These are phyloP conservation scores for Leistus spinibarbis DNA, from an alignment of 2,888 invertebrate species.

Conservation along the genomic window DNA sequence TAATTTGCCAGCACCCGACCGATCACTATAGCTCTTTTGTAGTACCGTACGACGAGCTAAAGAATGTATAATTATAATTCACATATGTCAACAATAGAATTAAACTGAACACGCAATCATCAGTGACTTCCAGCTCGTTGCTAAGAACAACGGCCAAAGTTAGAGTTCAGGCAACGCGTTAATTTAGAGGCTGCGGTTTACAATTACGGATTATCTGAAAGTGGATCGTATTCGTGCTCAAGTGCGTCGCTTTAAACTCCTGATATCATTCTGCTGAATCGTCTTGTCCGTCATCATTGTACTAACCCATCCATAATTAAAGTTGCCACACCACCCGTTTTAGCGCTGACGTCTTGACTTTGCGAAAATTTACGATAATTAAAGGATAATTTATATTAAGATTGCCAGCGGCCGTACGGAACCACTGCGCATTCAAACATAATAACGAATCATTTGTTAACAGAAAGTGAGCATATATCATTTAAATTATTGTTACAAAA, in stretches of 20 bases:
- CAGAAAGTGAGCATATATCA: too few species aligned
- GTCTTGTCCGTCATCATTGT: slow-evolving; percentile 24
- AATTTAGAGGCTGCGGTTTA: slow-evolving; percentile 36
- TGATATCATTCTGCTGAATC: slow-evolving; percentile 35
- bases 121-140: neutral
- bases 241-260: slow-evolving; percentile 23
- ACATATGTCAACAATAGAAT: neutral
- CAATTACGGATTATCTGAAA: slow-evolving; percentile 39
- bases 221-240: slow-evolving; percentile 38
- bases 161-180: slow-evolving; percentile 24
- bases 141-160: slow-evolving; percentile 10
- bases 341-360: slow-evolving; percentile 27
- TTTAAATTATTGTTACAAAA: too few species aligned
- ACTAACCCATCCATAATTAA: slow-evolving; percentile 32
- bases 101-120: neutral
- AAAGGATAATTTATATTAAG: neutral
- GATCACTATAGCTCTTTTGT: too few species aligned
- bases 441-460: neutral
- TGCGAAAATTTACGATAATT: slow-evolving; percentile 20
- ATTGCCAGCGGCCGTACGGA: neutral
- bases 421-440: neutral
- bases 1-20: too few species aligned
- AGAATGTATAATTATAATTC: too few species aligned
- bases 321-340: slow-evolving; percentile 17
- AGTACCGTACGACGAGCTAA: too few species aligned